A percentile compares a stretch with the other conserved stretches of the same genome.
Evolutionary conservation across 2,888 invertebrate species (phyloP).

Genomic region (Tortrix viridana): DNA sequence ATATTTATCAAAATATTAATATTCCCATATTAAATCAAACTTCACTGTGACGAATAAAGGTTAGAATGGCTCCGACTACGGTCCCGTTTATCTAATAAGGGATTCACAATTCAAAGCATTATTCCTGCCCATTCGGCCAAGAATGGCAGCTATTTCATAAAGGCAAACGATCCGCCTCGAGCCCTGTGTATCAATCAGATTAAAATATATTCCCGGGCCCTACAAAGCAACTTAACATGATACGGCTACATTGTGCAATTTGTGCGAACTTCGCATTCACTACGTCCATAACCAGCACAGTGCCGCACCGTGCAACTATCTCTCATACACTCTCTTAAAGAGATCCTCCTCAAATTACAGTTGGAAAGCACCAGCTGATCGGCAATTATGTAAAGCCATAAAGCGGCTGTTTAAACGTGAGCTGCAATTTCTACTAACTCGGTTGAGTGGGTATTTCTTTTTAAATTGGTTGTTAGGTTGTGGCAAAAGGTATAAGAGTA

Average conservation of each 20-base stretch:
- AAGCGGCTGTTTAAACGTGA: conserved; percentile 34
- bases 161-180: conserved; percentile 45
- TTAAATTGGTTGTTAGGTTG: conserved; percentile 29
- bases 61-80: conserved; percentile 6
- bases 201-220: conserved; percentile 38
- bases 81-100: conserved; percentile 32
- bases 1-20: too few relatives aligned
- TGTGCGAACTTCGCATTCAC: conserved; percentile 22
- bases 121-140: conserved; percentile 31
- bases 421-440: conserved; percentile 29
- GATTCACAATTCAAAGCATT: conserved; percentile 32
- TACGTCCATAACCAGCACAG: conserved; percentile 4
- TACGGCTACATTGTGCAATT: conserved; percentile 36
- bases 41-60: conserved; percentile 17
- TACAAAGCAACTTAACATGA: conserved; percentile 73
- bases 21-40: not conserved
- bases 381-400: conserved; percentile 38
- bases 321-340: not conserved
- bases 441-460: conserved; percentile 32
- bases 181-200: conserved; percentile 46
- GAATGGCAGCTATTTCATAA: conserved; percentile 48
- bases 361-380: conserved; percentile 31
- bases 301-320: not conserved
- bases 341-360: conserved; percentile 19
- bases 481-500: conserved; percentile 5